Base-by-base conservation (phyloP, 2,113 vertebrate species). In the Xerus inauris region DNA sequence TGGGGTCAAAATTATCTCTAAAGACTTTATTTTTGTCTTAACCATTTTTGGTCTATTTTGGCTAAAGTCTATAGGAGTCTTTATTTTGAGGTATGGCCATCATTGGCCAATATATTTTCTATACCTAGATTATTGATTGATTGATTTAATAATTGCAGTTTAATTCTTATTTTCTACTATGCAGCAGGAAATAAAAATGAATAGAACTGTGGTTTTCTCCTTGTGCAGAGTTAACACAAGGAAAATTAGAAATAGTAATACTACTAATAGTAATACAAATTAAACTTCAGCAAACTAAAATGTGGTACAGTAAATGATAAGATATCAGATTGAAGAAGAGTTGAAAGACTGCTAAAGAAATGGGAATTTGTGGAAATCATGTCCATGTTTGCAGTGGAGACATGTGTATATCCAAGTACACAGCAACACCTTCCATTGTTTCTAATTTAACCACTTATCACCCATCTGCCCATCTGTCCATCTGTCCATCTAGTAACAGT, bases 1-100 rank as follows among this genome's bases (percentile, higher is more conserved):
- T n/a, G n/a, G n/a, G n/a, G n/a, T 54, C 38, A 94, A 93, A 79
- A 73, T 82, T 51, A 88, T 81, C 9, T 76, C 42, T 89, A 86
- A 88, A 30, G 3, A 64, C 1, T 80, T 88, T 22, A 32, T 62
- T 91, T 88, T 79, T 57, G 6, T 69, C 24, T 45, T 51, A 89
- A 40, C 6, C 22, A 64, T 54, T 17, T 82, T 89, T 83, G 20
- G 9, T 65, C 26, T 32, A 67, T 14, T 64, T 1, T 64, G 14
- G 77, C 6, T 3, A 42, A 83, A 11, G 2, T 65, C 12, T 51
- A 17, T 2, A 83, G 14, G 9, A 87, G 13, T 87, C 57, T n/a
- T 87, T 90, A 49, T 59, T 83, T 94, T 30, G 40, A 51, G 4
- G 64, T 64, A 57, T 64, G 28, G 3, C 1, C 16, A 32, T 81